Evolutionary conservation across 2,797 vertebrate species (phyloP).

Genomic region (Lates japonicus): DNA sequence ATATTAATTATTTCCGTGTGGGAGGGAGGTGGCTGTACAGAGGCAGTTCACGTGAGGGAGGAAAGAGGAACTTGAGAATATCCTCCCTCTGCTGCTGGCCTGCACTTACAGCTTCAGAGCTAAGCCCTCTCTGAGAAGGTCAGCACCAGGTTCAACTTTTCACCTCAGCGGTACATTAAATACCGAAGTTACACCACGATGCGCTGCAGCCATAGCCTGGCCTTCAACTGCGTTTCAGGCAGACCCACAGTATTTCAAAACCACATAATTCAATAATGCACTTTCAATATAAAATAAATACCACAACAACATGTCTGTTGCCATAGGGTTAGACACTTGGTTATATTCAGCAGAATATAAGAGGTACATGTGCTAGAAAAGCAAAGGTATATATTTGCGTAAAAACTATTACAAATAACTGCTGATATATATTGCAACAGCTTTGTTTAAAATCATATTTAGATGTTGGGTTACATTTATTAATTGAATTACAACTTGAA

Average conservation of each 20-base stretch:
- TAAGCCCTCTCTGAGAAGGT: constrained; percentile 83
- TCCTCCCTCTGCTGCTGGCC: constrained; percentile 81
- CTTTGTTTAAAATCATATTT: no score
- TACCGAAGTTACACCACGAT: constrained; percentile 69
- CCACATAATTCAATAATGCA: constrained; percentile 33
- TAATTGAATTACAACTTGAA: no score
- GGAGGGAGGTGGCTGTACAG: constrained; percentile 45
- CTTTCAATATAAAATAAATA: constrained; percentile 36
- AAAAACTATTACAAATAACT: background rate
- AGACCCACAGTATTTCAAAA: constrained; percentile 46
- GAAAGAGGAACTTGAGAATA: constrained; percentile 83
- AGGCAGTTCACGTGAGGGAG: constrained; percentile 64
- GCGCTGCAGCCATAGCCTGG: constrained; percentile 60
- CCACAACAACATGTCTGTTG: constrained; percentile 9
- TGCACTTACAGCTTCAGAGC: constrained; percentile 78
- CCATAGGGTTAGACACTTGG: background rate
- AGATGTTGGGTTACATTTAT: no score
- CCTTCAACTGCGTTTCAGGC: constrained; percentile 40
- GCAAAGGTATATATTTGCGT: background rate
- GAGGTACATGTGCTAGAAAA: background rate
- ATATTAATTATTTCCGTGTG: constrained; percentile 84
- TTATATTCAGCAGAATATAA: background rate
- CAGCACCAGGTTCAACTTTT: constrained; percentile 86
- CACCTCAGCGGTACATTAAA: constrained; percentile 80
- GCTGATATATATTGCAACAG: no score